Base-by-base conservation (phyloP, 2,888 invertebrate species). In the Tineola bisselliella region DNA sequence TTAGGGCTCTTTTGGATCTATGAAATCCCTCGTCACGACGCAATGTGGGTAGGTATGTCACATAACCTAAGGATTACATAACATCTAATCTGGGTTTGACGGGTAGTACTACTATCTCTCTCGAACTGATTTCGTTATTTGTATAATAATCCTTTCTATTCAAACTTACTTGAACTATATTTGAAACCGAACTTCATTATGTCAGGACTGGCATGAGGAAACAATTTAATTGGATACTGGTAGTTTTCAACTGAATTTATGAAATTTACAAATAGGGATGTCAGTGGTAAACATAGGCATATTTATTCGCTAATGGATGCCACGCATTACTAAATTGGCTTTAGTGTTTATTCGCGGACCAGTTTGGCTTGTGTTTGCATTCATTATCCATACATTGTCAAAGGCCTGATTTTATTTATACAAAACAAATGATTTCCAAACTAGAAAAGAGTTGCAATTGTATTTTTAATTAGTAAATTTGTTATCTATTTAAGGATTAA, bases 301-400 rank as follows among this genome's bases (percentile, higher is more conserved):
- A 80, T 84, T 82, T 81, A 68, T 69, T 65, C 72, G 70, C 72
- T 81, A 80, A 81, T 81, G 75, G 73, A 58, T 57, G 66, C 33
- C 58, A 71, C 73, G 74, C 69, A 76, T 74, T 72, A 8, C 10
- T 54, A 74, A 67, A 65, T 66, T 67, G 68, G 66, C 64, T 68
- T 54, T n/a, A 54, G 5, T 25, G 67, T 69, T 72, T 71, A 72
- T 72, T 70, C 65, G 66, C 66, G 63, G 19, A 59, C 62, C 43
- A 62, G 62, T 63, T 61, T 62, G 60, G n/a, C 5, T 5, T 48
- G 13, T 17, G 15, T 13, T 17, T 48, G 48, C 15, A 17, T 48
- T 48, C 48, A 48, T 48, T 17, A 48, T n/a, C 48, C 13, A 13
- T 43, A n/a, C 43, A 43, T 43, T 25, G 25, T 25, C 38, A 38